Conservation (phyloP, 2,113 vertebrate genomes). For the Xenopus borealis region DNA sequence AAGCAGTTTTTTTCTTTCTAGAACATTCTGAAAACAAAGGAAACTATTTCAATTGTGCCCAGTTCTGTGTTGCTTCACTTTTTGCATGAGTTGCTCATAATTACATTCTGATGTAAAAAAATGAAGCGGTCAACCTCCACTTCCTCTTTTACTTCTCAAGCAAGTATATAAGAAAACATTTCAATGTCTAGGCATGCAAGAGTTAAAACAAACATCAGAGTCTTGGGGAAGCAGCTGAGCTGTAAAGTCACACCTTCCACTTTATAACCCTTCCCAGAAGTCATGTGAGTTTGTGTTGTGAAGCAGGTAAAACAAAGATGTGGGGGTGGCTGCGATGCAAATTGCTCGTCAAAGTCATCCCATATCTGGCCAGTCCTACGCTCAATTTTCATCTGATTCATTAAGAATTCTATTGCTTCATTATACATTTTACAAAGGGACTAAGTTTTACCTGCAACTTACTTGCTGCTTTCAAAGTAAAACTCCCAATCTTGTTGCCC, state of each 20-base stretch:
- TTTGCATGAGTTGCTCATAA: too few species aligned
- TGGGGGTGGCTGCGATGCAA: too few species aligned
- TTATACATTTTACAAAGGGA: too few species aligned
- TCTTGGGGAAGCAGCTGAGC: background rate
- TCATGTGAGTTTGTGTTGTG: background rate
- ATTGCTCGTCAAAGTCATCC: too few species aligned
- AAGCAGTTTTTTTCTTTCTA: constrained; percentile 13
- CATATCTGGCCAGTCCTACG: too few species aligned
- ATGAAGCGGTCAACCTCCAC: background rate
- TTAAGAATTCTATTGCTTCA: too few species aligned
- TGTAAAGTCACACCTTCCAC: background rate
- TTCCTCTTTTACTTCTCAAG: constrained; percentile 2
- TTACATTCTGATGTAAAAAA: background rate
- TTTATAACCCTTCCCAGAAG: background rate
- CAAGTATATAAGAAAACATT: background rate
- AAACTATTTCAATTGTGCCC: too few species aligned
- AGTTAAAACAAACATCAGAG: background rate
- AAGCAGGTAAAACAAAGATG: background rate
- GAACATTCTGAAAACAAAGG: background rate
- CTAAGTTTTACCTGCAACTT: too few species aligned
- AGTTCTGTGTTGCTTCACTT: too few species aligned
- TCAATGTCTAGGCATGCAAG: background rate
- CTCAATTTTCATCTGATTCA: too few species aligned
- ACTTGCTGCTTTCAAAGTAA: too few species aligned
- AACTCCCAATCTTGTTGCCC: too few species aligned